Evolutionary conservation across 2,113 vertebrate species (phyloP), one percentile per base, ranked within the genome.

Genomic region (Tenrec ecaudatus): DNA sequence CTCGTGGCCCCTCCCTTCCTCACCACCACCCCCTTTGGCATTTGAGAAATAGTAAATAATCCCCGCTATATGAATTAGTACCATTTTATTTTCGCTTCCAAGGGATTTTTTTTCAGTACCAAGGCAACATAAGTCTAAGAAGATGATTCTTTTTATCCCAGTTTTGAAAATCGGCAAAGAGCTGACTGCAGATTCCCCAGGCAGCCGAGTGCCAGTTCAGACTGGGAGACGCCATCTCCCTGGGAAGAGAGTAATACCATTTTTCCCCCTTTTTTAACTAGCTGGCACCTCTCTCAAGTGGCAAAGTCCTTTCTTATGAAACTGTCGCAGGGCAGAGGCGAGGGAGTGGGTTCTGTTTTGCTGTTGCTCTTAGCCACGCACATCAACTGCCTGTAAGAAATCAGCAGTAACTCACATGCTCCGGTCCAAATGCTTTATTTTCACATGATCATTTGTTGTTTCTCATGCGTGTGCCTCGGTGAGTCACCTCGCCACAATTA

Each of bases 401-500:
- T 81, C 69, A 29, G 31, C 79, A 82, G 84, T 80, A 85, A 88
- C 29, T 92, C 84, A 3, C 79, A 62, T 10, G 47, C 90, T 57
- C 88, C 10, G 4, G 36, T 62, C 25, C 23, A n/a, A 36, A 31
- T 68, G 81, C 79, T 95, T 97, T 95, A 91, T 96, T 88, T 96
- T 95, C 92, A 94, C 79, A 33, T 75, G 81, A 25, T 90, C 85
- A 82, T 97, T 97, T 97, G 95, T 96, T 92, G 25, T 87, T 95
- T 88, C 86, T 95, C 84, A 36, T 57, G 60, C 92, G 68, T 89
- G 73, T 83, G 19, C 97, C 92, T 96, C 93, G 31, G 60, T 97
- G 97, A 98, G 94, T 97, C 97, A 97, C 82, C 94, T 94, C 96
- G 94, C 97, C 95, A 94, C 95, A 93, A n/a, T 94, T 86, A 93